Conservation (phyloP, 2,888 invertebrate genomes). For the Drosophila yooni region DNA sequence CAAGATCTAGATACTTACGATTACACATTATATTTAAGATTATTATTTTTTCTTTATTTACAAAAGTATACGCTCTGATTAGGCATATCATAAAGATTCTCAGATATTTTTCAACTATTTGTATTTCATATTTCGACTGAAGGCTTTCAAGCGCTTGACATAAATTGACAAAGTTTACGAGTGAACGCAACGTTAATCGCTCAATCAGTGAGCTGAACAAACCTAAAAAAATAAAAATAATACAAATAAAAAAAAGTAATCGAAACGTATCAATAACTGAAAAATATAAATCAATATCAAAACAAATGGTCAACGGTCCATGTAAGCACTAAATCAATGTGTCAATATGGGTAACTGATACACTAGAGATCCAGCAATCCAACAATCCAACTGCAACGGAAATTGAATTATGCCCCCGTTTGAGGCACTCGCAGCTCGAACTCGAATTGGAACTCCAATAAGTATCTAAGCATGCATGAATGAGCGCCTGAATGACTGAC, state of each 20-base stretch:
- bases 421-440: conserved; percentile 23
- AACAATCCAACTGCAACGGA: conserved; percentile 56
- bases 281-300: conserved; percentile 79
- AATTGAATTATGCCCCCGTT: conserved; percentile 76
- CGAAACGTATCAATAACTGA: conserved; percentile 68
- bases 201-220: conserved; percentile 58
- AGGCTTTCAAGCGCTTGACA: conserved; percentile 72
- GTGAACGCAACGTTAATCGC: conserved; percentile 59
- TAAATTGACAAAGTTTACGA: conserved; percentile 73
- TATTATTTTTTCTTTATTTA: too few species aligned
- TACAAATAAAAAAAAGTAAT: background rate
- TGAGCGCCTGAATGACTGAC: conserved; percentile 62
- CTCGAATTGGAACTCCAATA: conserved; percentile 49
- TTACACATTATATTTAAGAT: background rate
- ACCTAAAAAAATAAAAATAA: background rate
- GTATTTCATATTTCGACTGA: conserved; percentile 41
- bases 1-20: background rate
- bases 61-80: background rate
- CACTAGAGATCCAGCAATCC: conserved; percentile 51
- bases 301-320: conserved; percentile 73
- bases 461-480: conserved; percentile 70
- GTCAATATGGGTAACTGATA: conserved; percentile 79
- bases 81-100: background rate
- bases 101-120: conserved; percentile 3
- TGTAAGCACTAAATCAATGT: conserved; percentile 80